phyloP scores from a whole-genome alignment of 2,113 vertebrate genomes.

The Larimichthys polyactis region DNA sequence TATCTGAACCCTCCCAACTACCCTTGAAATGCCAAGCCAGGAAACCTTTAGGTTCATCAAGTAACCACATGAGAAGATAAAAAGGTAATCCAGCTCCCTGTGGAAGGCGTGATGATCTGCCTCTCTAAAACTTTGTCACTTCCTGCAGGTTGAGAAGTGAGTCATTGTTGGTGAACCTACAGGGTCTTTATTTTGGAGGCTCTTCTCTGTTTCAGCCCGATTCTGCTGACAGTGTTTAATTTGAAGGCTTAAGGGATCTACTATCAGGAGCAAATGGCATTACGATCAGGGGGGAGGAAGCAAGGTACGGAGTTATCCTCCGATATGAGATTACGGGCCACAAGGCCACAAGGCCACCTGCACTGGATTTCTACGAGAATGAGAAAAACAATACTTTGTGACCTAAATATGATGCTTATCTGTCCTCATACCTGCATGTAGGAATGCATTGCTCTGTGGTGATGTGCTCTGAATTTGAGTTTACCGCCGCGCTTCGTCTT shows the following conservation, averaged over 20 bases:
- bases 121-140: neutral
- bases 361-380: conserved; percentile 9
- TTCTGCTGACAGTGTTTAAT: conserved; percentile 42
- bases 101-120: neutral
- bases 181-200: neutral
- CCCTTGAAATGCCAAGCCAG: neutral
- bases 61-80: neutral
- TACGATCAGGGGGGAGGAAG: conserved; percentile 41
- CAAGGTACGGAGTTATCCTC: conserved; percentile 51
- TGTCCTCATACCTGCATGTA: neutral
- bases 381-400: conserved; percentile 2
- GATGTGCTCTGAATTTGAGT: conserved; percentile 29
- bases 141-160: neutral
- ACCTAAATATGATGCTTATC: conserved; percentile 9
- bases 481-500: neutral
- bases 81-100: neutral
- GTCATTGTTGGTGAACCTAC: neutral
- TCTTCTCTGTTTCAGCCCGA: neutral
- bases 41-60: neutral
- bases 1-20: neutral
- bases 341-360: conserved; percentile 44
- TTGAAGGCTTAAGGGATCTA: conserved; percentile 52
- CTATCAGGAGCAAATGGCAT: conserved; percentile 47
- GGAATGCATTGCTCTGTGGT: neutral
- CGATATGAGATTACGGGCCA: conserved; percentile 65